Conservation (phyloP, 2,888 invertebrate genomes). For the Cerastoderma edule region DNA sequence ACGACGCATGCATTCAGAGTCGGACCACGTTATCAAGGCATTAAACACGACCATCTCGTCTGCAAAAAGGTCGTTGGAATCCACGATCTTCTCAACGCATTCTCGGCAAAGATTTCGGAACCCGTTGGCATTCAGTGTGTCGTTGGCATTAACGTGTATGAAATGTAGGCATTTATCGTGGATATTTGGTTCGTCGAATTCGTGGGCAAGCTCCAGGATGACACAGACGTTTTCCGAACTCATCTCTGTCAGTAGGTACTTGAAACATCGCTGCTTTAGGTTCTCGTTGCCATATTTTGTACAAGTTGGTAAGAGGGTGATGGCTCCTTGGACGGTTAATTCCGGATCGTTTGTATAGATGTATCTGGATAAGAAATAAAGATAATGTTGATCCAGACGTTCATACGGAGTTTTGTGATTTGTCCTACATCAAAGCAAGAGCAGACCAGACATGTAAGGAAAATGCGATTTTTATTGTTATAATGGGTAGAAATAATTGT, state of each 20-base stretch:
- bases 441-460: no score
- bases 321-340: conserved; percentile 21
- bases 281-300: conserved; percentile 30
- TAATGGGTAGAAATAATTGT: no score
- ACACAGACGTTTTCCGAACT: conserved; percentile 48
- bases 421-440: no score
- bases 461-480: no score
- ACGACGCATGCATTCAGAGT: conserved; percentile 40
- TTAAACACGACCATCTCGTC: conserved; percentile 51
- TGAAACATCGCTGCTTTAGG: conserved; percentile 38
- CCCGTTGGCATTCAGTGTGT: conserved; percentile 36
- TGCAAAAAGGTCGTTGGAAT: conserved; percentile 50
- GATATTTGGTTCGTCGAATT: conserved; percentile 24
- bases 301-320: conserved; percentile 24
- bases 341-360: conserved; percentile 48
- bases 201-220: conserved; percentile 44
- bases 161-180: conserved; percentile 48
- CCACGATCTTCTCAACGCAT: conserved; percentile 48
- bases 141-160: conserved; percentile 49
- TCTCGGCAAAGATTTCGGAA: conserved; percentile 41
- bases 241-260: conserved; percentile 45
- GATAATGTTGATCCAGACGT: background rate
- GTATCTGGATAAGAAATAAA: conserved; percentile 34
- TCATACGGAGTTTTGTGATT: no score
- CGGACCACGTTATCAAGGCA: conserved; percentile 49